Base-by-base conservation (phyloP, 2,113 vertebrate genomes). In the Cranoglanis bouderius region DNA sequence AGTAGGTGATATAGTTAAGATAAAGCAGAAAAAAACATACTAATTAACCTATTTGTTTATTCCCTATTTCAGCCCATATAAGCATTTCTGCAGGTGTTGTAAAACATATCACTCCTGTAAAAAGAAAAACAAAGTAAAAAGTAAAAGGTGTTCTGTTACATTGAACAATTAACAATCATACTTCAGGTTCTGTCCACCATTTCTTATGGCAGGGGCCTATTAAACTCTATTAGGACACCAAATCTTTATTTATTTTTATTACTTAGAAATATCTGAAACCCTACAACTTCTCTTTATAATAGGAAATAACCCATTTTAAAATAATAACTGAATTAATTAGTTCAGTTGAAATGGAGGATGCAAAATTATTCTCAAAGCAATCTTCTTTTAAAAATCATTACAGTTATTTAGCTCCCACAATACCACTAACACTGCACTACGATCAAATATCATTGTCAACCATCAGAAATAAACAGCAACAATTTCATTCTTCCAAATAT, bases 191-290 rank as follows among this genome's bases (percentile, higher is more conserved):
- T 55, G n/a, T 81, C n/a, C 32, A 59, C 32, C 0, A 59, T 40
- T 40, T 82, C 24, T 14, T 38, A 32, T 40, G 32, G 32, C 51
- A 82, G 10, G 6, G 77, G 46, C 53, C 32, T 24, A 38, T 6
- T 57, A 82, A 81, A 59, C 4, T 21, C 61, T 55, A 55, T 59
- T 75, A 59, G 35, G 38, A n/a, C 53, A 59, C 70, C 70, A 86
- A 74, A n/a, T 43, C 43, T 6, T 6, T 14, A 86, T 59, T 43
- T 46, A 51, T 51, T 61, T 59, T 43, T 46, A 51, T 51, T 61
- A 29, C 6, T 63, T 29, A 35, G n/a, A 86, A 57, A 75, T 86
- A 75, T 32, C 57, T 53, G n/a, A 78, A 87, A 51, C 18, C 61
- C 21, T 40, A 40, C 14, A 40, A 16, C 6, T 35, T 67, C 16